Conservation (phyloP, 2,888 invertebrate genomes). For the Aphelenchoides bicaudatus region DNA sequence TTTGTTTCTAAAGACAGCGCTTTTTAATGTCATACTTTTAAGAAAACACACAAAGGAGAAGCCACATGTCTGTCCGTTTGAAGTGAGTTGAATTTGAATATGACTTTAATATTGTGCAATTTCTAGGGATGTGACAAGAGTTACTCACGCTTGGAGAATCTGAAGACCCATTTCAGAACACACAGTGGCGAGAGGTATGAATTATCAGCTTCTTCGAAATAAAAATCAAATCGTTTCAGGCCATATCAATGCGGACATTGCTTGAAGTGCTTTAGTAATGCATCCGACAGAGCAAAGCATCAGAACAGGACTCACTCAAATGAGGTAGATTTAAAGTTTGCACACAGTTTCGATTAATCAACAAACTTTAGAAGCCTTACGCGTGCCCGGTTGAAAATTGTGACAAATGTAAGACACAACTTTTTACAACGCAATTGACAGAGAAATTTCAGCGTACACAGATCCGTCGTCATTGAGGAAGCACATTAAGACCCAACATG, state of each 20-base stretch:
- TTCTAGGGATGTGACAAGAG: conserved; percentile 61
- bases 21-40: too few relatives aligned
- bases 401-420: conserved; percentile 72
- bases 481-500: conserved; percentile 98
- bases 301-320: conserved; percentile 98
- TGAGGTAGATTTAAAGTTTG: conserved; percentile 64
- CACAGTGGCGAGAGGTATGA: conserved; percentile 7
- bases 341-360: neutral
- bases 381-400: conserved; percentile 95
- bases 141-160: conserved; percentile 66
- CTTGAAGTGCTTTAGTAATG: conserved; percentile 96
- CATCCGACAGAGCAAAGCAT: conserved; percentile 96
- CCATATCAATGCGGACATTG: conserved; percentile 67
- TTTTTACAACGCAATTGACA: too few relatives aligned
- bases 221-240: conserved; percentile 11
- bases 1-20: too few relatives aligned
- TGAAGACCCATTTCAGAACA: conserved; percentile 78
- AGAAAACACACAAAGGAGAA: conserved; percentile 95
- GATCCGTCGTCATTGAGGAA: conserved; percentile 95
- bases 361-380: conserved; percentile 82
- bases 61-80: conserved; percentile 74
- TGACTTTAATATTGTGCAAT: neutral
- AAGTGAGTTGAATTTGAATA: conserved; percentile 61
- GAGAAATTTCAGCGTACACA: conserved; percentile 75
- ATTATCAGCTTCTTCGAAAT: neutral